Percentiles rank a stretch among this genome's conserved stretches.
Evolutionary conservation across 2,113 vertebrate species (phyloP).

Genomic region (Misgurnus anguillicaudatus): DNA sequence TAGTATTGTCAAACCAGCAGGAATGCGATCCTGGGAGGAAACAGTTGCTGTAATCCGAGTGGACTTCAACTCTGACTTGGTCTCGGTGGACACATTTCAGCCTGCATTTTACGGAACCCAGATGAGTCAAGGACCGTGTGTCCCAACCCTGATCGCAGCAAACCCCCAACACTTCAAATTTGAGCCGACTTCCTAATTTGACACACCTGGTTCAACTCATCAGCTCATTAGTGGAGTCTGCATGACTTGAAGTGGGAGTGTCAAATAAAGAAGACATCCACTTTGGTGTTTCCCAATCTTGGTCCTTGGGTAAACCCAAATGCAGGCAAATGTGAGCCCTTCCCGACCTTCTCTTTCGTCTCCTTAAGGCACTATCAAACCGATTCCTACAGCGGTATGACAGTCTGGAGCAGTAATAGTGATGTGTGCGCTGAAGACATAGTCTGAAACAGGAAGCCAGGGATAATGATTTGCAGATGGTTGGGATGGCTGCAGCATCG

Average conservation of each 20-base stretch:
- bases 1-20: conserved; percentile 23
- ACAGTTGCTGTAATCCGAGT: conserved; percentile 16
- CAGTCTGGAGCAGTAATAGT: conserved; percentile 57
- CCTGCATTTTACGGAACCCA: conserved; percentile 21
- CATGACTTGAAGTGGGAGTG: too few relatives aligned
- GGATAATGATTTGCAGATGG: conserved; percentile 77
- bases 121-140: not conserved
- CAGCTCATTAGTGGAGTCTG: too few relatives aligned
- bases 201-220: too few relatives aligned
- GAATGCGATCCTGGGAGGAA: conserved; percentile 27
- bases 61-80: conserved; percentile 32
- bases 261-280: too few relatives aligned
- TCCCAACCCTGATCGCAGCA: too few relatives aligned
- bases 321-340: conserved; percentile 52
- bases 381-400: conserved; percentile 60
- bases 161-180: too few relatives aligned
- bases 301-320: too few relatives aligned
- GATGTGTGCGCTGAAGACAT: conserved; percentile 70
- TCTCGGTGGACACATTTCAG: conserved; percentile 16
- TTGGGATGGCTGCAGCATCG: conserved; percentile 65
- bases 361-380: conserved; percentile 48
- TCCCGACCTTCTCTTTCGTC: conserved; percentile 52
- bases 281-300: too few relatives aligned
- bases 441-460: conserved; percentile 73
- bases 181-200: too few relatives aligned